These are phyloP conservation scores for Asobara japonica DNA, from an alignment of 1,140 invertebrate genomes.

Conservation along the genomic window DNA sequence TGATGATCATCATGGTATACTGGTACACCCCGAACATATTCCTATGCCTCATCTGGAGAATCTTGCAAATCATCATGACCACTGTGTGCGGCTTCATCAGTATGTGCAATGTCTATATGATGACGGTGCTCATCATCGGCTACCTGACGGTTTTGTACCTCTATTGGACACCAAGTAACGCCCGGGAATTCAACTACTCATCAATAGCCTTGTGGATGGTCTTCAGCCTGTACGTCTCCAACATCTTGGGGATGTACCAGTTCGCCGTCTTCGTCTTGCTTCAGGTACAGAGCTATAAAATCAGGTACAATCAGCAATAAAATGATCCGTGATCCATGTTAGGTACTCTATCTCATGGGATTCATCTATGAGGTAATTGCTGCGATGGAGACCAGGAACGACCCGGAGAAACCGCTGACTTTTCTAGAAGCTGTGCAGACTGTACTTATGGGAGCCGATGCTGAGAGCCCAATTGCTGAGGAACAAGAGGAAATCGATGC, in stretches of 20 bases:
- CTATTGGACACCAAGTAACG: slow-evolving; percentile 72
- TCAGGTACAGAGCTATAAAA: too few relatives aligned
- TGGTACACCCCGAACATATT: slow-evolving; percentile 70
- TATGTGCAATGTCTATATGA: slow-evolving; percentile 63
- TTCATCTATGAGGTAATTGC: slow-evolving; percentile 68
- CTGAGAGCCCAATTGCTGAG: not conserved
- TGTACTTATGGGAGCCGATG: slow-evolving; percentile 48
- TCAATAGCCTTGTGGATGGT: slow-evolving; percentile 73
- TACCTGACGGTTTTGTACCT: slow-evolving; percentile 67
- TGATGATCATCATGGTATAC: slow-evolving; percentile 57
- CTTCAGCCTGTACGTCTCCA: slow-evolving; percentile 71
- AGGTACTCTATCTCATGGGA: slow-evolving; percentile 67
- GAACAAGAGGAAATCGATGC: slow-evolving; percentile 31
- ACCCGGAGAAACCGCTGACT: slow-evolving; percentile 54
- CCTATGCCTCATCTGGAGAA: slow-evolving; percentile 62
- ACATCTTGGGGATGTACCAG: slow-evolving; percentile 70
- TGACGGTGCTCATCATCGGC: slow-evolving; percentile 39
- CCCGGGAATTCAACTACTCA: slow-evolving; percentile 67
- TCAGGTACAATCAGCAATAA: too few relatives aligned
- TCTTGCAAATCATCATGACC: slow-evolving; percentile 55
- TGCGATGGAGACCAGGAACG: slow-evolving; percentile 56
- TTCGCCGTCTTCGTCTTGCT: slow-evolving; percentile 69
- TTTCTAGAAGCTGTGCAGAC: slow-evolving; percentile 54
- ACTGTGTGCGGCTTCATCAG: slow-evolving; percentile 63
- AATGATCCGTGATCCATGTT: too few relatives aligned